Evolutionary conservation across 2,888 invertebrate genomes (phyloP), one percentile per base, ranked within the genome.

Genomic region (Chrysomela aeneicollis): DNA sequence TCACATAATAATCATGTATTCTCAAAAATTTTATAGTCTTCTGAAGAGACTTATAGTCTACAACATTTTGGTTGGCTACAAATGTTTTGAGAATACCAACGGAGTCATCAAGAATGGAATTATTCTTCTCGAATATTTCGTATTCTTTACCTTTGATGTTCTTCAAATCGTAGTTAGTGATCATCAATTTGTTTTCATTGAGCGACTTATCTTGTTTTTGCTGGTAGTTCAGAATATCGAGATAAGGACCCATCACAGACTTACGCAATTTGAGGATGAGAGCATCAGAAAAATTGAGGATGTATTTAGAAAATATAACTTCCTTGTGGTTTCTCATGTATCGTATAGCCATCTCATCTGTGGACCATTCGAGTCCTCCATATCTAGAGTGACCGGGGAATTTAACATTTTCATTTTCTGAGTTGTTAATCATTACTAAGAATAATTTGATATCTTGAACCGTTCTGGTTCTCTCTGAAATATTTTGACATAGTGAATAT

Each of bases 171-270:
- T 71, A 78, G 6, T 73, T 59, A 5, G 74, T 68, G 49, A 80
- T 76, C 12, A 63, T 70, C 21, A 79, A 54, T 71, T 80, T 80
- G 32, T 76, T 76, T 15, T 73, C 69, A 52, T 79, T 78, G 2
- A 76, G 50, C 17, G 59, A 52, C 19, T 64, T 60, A 53, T 76
- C 70, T 54, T 79, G 79, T 12, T 63, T 37, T 64, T 80, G 78
- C 17, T 71, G 70, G 10, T 54, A 49, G 61, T 81, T 80, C 57
- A 77, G 74, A 35, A 65, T 58, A 49, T 76, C 67, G 47, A 81
- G 61, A 59, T 76, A 81, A n/a, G 71, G 67, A 22, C 81, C 80
- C 35, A 80, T 76, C 18, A 76, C 61, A 2, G 79, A 78, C 35
- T 64, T 69, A 30, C 63, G 51, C 3, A 72, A 46, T 54, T 61